Conservation (phyloP, 2,888 invertebrate species). For the Criorhina ranunculi region DNA sequence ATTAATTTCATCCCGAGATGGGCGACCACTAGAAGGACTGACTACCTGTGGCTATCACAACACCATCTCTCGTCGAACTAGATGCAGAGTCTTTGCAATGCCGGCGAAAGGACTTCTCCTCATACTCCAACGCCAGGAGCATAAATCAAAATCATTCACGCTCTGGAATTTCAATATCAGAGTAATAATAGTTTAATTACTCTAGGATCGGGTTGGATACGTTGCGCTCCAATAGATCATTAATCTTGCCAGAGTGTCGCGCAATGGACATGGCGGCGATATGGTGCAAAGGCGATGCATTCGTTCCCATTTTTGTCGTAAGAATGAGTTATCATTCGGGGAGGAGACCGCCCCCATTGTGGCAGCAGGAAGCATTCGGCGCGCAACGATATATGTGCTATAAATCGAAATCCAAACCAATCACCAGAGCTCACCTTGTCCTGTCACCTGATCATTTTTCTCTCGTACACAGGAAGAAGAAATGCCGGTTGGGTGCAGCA, state of each 20-base stretch:
- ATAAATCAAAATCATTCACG: constrained; percentile 84
- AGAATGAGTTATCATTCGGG: constrained; percentile 71
- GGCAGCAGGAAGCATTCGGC: constrained; percentile 55
- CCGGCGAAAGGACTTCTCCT: constrained; percentile 23
- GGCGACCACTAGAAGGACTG: constrained; percentile 43
- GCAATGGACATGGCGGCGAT: neutral
- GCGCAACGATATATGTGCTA: constrained; percentile 46
- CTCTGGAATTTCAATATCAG: constrained; percentile 78
- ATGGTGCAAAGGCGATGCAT: neutral
- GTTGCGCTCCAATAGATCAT: constrained; percentile 63
- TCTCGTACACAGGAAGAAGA: constrained; percentile 33
- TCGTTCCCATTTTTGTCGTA: constrained; percentile 49
- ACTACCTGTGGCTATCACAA: constrained; percentile 83
- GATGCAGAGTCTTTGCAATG: constrained; percentile 7
- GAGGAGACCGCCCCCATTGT: constrained; percentile 66
- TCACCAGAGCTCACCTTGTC: constrained; percentile 73
- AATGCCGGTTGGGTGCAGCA: constrained; percentile 41
- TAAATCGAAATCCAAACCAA: constrained; percentile 75
- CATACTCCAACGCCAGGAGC: constrained; percentile 69
- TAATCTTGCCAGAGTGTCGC: constrained; percentile 62
- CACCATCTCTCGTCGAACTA: constrained; percentile 81
- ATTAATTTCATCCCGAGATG: constrained; percentile 69
- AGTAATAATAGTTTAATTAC: constrained; percentile 77
- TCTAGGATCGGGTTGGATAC: constrained; percentile 52
- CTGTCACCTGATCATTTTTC: constrained; percentile 76